Conservation (phyloP, 2,888 invertebrate genomes). For the Drosophila ezoana region DNA sequence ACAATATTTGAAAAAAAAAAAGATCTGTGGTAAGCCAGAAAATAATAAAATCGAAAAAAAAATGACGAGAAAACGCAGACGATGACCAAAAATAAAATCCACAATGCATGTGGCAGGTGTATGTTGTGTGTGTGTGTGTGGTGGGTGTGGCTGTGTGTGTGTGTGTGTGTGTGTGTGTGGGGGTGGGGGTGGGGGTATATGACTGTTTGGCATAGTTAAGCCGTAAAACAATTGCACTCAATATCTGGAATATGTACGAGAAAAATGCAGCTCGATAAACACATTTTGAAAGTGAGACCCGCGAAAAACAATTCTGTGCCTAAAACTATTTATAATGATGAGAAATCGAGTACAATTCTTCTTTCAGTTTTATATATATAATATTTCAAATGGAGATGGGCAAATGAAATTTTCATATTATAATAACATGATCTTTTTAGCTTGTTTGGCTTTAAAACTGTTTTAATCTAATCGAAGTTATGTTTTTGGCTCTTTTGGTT, state of each 20-base stretch:
- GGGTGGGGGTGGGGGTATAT: not conserved
- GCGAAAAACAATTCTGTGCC: constrained; percentile 3
- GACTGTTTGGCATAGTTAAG: constrained; percentile 46
- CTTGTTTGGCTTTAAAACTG: no score
- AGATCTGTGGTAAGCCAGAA: constrained; percentile 63
- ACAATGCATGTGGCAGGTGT: constrained; percentile 58
- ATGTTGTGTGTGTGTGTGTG: constrained; percentile 23
- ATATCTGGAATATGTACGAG: constrained; percentile 61
- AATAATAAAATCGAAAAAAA: constrained; percentile 39
- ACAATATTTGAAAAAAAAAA: constrained; percentile 25
- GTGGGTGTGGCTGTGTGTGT: not conserved
- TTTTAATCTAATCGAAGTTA: no score
- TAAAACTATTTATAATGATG: constrained; percentile 20
- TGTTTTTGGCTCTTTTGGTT: no score
- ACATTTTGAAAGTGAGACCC: constrained; percentile 17
- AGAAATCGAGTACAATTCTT: constrained; percentile 1
- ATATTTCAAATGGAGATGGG: not conserved
- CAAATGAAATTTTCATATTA: no score
- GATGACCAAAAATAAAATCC: constrained; percentile 61
- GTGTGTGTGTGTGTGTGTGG: constrained; percentile 4
- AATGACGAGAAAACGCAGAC: constrained; percentile 58
- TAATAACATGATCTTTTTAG: no score
- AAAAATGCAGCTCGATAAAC: constrained; percentile 19
- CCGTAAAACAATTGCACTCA: constrained; percentile 63
- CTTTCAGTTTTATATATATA: no score